phyloP scores from a whole-genome alignment of 2,888 invertebrate species.

The Aquatica leii region DNA sequence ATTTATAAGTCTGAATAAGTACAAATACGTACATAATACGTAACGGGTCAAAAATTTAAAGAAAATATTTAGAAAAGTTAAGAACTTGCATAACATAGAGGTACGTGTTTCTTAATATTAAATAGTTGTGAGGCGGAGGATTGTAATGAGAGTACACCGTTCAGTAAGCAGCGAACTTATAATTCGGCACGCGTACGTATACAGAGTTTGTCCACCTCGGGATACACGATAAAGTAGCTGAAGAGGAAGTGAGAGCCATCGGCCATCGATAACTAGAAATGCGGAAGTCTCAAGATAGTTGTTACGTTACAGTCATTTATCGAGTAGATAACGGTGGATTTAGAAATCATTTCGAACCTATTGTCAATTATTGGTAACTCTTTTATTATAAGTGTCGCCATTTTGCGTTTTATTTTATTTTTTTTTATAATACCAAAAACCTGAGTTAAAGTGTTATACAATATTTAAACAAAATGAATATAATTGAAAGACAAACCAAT shows the following conservation, averaged over 20 bases:
- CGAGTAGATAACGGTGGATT: constrained; percentile 36
- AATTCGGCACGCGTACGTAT: constrained; percentile 40
- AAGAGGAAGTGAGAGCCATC: constrained; percentile 39
- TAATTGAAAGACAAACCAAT: too few species aligned
- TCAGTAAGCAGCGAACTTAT: constrained; percentile 37
- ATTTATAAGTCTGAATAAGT: constrained; percentile 15
- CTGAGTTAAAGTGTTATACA: too few species aligned
- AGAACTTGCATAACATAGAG: constrained; percentile 22
- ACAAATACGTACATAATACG: constrained; percentile 15
- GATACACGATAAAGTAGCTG: constrained; percentile 22
- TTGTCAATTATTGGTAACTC: constrained; percentile 24
- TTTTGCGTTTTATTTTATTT: too few species aligned
- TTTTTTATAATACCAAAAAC: too few species aligned
- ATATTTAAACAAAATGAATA: too few species aligned
- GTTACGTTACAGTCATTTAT: constrained; percentile 34
- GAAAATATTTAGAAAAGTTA: constrained; percentile 26
- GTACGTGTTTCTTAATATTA: constrained; percentile 33
- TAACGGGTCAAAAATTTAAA: constrained; percentile 17
- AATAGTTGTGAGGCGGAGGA: constrained; percentile 27
- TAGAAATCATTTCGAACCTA: constrained; percentile 31
- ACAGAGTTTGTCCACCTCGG: constrained; percentile 38
- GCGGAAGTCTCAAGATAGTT: constrained; percentile 39
- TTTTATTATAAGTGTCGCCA: constrained; percentile 2
- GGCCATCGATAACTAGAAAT: constrained; percentile 38
- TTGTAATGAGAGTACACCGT: constrained; percentile 38